Evolutionary conservation across 1,140 invertebrate species (phyloP).

Genomic region (Ruditapes philippinarum): DNA sequence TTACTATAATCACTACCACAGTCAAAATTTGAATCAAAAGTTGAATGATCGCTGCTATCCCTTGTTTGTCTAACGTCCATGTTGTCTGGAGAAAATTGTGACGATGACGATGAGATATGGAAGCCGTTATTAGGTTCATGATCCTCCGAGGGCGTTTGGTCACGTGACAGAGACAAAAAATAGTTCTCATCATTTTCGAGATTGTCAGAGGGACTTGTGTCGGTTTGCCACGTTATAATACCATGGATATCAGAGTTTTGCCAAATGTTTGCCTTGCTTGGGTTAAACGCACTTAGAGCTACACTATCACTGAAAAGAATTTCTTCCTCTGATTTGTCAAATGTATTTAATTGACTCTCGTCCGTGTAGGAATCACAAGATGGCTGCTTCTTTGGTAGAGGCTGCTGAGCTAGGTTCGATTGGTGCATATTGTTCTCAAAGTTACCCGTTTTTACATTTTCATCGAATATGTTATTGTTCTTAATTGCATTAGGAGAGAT

Average conservation of each 20-base stretch:
- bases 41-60: constrained; percentile 23
- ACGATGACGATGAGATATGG: constrained; percentile 3
- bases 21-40: constrained; percentile 19
- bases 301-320: constrained; percentile 81
- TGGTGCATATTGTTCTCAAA: constrained; percentile 43
- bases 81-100: constrained; percentile 2
- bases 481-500: background rate
- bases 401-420: constrained; percentile 30
- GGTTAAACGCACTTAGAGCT: constrained; percentile 65
- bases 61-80: background rate
- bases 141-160: constrained; percentile 75
- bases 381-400: constrained; percentile 53
- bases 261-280: constrained; percentile 72
- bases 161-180: constrained; percentile 75
- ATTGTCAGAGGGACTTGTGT: constrained; percentile 82
- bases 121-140: constrained; percentile 31
- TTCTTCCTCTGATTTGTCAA: constrained; percentile 75
- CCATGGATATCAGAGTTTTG: constrained; percentile 64
- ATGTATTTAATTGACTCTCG: constrained; percentile 66
- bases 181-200: constrained; percentile 78
- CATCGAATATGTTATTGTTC: constrained; percentile 50
- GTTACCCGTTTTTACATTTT: constrained; percentile 58
- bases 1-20: constrained; percentile 31
- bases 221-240: constrained; percentile 73
- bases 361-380: constrained; percentile 65